A percentile compares a stretch with the other conserved stretches of the same genome.
phyloP scores from a whole-genome alignment of 2,888 invertebrate genomes.

The Esperia sulphurella region DNA sequence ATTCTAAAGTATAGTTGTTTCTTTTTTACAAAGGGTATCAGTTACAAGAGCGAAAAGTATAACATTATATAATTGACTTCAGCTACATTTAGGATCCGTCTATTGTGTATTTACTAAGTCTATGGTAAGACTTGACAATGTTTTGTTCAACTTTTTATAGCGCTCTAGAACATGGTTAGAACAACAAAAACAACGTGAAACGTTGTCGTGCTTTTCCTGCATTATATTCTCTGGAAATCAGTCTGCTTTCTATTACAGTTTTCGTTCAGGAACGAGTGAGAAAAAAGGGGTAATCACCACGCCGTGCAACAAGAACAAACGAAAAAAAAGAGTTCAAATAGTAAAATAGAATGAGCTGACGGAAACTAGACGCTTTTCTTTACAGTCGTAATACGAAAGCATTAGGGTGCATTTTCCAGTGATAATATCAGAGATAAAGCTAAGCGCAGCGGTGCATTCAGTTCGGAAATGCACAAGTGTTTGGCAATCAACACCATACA shows the following conservation, averaged over 20 bases:
- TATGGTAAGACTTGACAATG: too few relatives aligned
- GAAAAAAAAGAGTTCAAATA: neutral
- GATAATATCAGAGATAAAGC: constrained; percentile 4
- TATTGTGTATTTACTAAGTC: too few relatives aligned
- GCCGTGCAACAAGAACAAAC: constrained; percentile 27
- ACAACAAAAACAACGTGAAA: too few relatives aligned
- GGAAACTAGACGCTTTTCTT: neutral
- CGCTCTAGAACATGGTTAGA: too few relatives aligned
- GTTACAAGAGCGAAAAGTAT: too few relatives aligned
- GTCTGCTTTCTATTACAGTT: constrained; percentile 28
- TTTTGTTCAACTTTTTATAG: too few relatives aligned
- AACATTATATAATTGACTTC: too few relatives aligned
- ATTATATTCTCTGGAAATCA: constrained; percentile 12
- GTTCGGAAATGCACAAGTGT: constrained; percentile 31
- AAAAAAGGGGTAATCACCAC: constrained; percentile 35
- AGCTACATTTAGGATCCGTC: too few relatives aligned
- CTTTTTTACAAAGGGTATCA: too few relatives aligned
- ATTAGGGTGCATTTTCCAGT: neutral
- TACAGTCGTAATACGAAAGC: neutral
- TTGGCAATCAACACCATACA: constrained; percentile 32
- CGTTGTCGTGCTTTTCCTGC: too few relatives aligned
- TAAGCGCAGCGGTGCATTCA: constrained; percentile 22
- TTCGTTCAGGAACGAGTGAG: constrained; percentile 21
- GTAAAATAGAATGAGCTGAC: neutral
- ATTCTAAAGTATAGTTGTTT: too few relatives aligned